Base-by-base conservation (phyloP, 2,888 invertebrate species). In the Cephonodes hylas region DNA sequence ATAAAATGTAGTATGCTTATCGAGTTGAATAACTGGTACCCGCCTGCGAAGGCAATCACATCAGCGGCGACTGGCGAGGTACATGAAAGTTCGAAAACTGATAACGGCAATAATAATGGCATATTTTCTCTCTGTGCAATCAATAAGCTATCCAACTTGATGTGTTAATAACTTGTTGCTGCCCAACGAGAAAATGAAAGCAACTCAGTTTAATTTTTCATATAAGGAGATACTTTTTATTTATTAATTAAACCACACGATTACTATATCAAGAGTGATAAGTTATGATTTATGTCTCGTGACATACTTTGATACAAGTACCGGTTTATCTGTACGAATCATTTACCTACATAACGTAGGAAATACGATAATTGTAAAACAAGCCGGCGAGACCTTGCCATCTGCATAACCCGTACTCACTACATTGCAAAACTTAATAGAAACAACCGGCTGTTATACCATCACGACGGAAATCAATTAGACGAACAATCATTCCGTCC, bases 341-440 rank as follows among this genome's bases (percentile, higher is more conserved):
- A 45, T 18, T 53, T 53, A 18, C 15, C 27, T 10, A 31, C 27
- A 18, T 53, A 31, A 53, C 31, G 18, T 53, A 31, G 31, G 18
- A 53, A 48, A 48, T 15, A 31, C 31, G 53, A 53, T 53, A 53
- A 53, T 53, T 31, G 31, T 53, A 53, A 53, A 53, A 53, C 31
- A 10, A 53, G 53, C 31, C 18, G 18, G 31, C 31, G 31, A 18
- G 53, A 53, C 53, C 27, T 48, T 31, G 31, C 53, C 15, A 53
- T 53, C 31, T 53, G 53, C 27, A 31, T 31, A 53, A 53, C 18
- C 53, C 18, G 31, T 53, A 53, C 27, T 25, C 27, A n/a, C 38
- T n/a, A 38, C 5, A n/a, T n/a, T n/a, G n/a, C n/a, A n/a, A 4
- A 38, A 38, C 38, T n/a, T 3, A n/a, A 38, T 2, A 3, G 3